Evolutionary conservation across 2,797 vertebrate species (phyloP), one percentile per base, ranked within the genome.

Genomic region (Gobio occitaniae): DNA sequence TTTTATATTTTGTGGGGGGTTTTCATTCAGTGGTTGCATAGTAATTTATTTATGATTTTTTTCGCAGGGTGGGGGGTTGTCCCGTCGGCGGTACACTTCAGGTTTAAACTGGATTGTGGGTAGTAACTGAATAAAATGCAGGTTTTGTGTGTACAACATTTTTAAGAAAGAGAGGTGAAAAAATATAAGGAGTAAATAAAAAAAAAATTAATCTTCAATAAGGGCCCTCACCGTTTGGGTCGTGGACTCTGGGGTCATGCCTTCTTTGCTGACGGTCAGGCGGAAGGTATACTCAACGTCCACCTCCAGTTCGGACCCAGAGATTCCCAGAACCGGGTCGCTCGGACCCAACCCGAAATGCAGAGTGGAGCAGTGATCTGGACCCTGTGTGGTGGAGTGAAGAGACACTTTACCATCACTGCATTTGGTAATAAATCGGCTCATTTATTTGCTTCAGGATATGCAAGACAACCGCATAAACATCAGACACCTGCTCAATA

Each of bases 231-330:
- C 98, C n/a, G 95, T 98, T 94, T 99, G 98, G 17, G 94, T 97
- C n/a, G 96, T 97, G 70, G 96, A 97, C 90, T 98, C 97, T 0
- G 97, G 95, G 41, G 93, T 91, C 95, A 98, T 95, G 48, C 96
- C 95, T 0, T 94, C 93, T 93, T 99, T 99, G 93, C 94, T 95
- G 93, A 99, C 85, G 0, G 96, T 97, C 89, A 99, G 94, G 85
- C 93, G 96, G 90, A 99, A 99, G 0, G 96, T 99, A 87, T 99
- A 99, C 41, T 97, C 95, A 12, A 97, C 95, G 2, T 95, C 96
- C 0, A 96, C 96, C 80, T 96, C 95, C 87, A 99, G 94, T 4
- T 95, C 95, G 0, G 95, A 94, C 82, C 95, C 95, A 15, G 97
- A 95, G 86, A 99, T 96, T 54, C 95, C 96, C 86, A 97, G 93